phyloP scores from a whole-genome alignment of 1,140 invertebrate species.

The Dendrolimus kikuchii region DNA sequence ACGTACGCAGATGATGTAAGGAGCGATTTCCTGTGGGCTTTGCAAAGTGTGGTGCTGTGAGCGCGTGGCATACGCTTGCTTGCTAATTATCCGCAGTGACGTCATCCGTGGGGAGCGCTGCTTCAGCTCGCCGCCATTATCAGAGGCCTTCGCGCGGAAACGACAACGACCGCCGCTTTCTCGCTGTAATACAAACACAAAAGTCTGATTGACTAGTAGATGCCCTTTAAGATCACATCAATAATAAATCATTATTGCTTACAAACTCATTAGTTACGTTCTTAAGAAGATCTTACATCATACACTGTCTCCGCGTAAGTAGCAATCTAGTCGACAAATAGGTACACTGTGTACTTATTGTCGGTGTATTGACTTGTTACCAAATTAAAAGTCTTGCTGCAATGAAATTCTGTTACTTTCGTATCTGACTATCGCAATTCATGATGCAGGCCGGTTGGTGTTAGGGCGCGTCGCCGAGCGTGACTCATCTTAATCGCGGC shows the following conservation, averaged over 20 bases:
- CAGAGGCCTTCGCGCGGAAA: constrained; percentile 55
- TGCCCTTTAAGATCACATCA: constrained; percentile 27
- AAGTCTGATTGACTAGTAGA: constrained; percentile 9
- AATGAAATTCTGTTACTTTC: too few species aligned
- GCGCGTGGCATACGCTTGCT: constrained; percentile 37
- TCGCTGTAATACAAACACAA: constrained; percentile 26
- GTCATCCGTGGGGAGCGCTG: constrained; percentile 41
- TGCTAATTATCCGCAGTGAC: constrained; percentile 56
- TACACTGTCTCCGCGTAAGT: too few species aligned
- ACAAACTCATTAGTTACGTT: constrained; percentile 1
- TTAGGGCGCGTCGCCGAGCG: constrained; percentile 52
- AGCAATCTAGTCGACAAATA: too few species aligned
- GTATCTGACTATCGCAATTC: constrained; percentile 43
- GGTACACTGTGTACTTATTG: background rate
- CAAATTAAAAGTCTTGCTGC: too few species aligned
- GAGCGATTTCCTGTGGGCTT: constrained; percentile 54
- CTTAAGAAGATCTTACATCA: too few species aligned
- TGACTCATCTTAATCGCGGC: constrained; percentile 66
- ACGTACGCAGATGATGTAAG: constrained; percentile 60
- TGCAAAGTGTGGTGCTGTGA: constrained; percentile 25
- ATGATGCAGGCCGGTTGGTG: constrained; percentile 41
- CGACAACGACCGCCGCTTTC: constrained; percentile 64
- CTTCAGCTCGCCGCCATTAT: constrained; percentile 40
- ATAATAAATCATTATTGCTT: background rate
- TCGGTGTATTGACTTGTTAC: background rate